Base-by-base conservation (phyloP, 1,140 invertebrate genomes). In the Atta cephalotes region DNA sequence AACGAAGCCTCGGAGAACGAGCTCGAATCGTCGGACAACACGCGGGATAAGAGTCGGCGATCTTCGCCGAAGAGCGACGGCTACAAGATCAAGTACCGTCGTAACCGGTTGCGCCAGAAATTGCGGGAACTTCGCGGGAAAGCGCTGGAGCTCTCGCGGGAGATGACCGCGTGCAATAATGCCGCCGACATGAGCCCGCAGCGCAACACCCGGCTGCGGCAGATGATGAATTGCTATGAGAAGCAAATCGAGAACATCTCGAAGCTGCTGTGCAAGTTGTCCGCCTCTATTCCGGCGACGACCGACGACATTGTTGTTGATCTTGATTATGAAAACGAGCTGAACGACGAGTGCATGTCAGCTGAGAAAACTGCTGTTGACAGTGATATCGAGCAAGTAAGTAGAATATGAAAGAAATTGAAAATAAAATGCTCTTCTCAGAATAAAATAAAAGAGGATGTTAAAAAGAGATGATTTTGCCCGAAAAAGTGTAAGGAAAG, bases 141-240 rank as follows among this genome's bases (percentile, higher is more conserved):
- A 2, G 87, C 82, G 0, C 0, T 79, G 10, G 72, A 91, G 2
- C 51, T 91, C 0, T 66, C 89, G 12, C 56, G 63, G 0, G 45
- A 88, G 21, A 90, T 91, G 87, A 45, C 82, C 0, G 77, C 18
- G 6, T 51, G 79, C 1, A 18, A 60, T 14, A 87, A 82, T 14
- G 45, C 45, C 0, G 18, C 68, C 0, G 86, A 92, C 21, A 66
- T 86, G 3, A 76, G 49, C 3, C 63, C 77, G 0, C 86, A 91
- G 12, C 72, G 53, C 1, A 88, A 18, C n/a, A 91, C 89, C 3
- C 68, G 87, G 10, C 28, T 91, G n/a, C 90, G 89, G 1, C 91
- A 92, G 56, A 86, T 88, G 76, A 91, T 92, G 84, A 90, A 92
- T 28, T 87, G 88, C 3, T 92, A 91, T n/a, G 89, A 90, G n/a